Percentiles rank a stretch among this genome's conserved stretches.
Conservation (phyloP, 1,140 invertebrate genomes). For the Dolichoris vasculosae region DNA sequence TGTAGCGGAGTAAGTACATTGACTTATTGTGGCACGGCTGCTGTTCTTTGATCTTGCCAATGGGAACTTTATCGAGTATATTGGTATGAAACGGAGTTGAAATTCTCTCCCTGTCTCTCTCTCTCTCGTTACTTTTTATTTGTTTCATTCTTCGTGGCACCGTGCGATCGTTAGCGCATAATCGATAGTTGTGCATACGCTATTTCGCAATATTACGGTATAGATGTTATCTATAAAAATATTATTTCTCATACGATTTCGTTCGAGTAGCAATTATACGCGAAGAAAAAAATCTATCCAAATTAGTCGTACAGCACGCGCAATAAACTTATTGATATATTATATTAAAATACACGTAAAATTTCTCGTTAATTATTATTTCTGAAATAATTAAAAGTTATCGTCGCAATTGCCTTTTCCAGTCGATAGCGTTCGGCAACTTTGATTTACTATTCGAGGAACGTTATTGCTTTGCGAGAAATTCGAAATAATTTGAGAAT, state of each 20-base stretch:
- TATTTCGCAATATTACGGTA: slow-evolving; percentile 30
- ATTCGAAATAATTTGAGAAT: too few species aligned
- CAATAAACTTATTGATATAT: background rate
- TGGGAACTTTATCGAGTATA: slow-evolving; percentile 43
- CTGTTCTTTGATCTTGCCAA: slow-evolving; percentile 46
- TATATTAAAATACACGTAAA: background rate
- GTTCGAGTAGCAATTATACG: background rate
- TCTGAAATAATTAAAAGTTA: slow-evolving; percentile 13
- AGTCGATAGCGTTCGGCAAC: background rate
- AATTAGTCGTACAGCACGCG: background rate
- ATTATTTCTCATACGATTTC: slow-evolving; percentile 28
- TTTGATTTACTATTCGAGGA: too few species aligned
- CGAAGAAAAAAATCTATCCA: slow-evolving; percentile 23
- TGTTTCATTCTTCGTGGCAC: background rate
- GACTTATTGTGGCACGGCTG: slow-evolving; percentile 42
- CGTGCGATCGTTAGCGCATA: slow-evolving; percentile 44
- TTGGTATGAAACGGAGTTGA: slow-evolving; percentile 13
- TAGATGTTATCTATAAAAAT: slow-evolving; percentile 40
- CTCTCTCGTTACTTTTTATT: background rate
- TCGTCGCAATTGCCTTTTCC: background rate
- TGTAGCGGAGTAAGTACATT: slow-evolving; percentile 39
- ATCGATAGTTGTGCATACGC: slow-evolving; percentile 41
- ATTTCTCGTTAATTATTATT: slow-evolving; percentile 18
- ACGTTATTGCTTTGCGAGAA: too few species aligned
- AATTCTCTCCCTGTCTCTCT: background rate